Base-by-base conservation (phyloP, 2,888 invertebrate genomes). In the Odontothrips loti region DNA sequence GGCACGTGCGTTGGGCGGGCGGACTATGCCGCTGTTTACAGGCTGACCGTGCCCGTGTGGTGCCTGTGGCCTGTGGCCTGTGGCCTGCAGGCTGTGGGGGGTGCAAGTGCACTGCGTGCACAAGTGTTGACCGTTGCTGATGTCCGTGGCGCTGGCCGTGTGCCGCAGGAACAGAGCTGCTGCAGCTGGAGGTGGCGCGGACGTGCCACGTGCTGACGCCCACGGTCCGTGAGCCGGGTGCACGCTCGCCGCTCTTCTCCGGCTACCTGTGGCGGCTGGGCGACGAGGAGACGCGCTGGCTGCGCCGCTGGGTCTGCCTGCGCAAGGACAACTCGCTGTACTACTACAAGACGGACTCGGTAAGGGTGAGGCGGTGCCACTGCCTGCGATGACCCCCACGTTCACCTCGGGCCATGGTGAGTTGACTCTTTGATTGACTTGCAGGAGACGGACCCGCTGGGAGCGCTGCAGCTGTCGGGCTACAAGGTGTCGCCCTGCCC, bases 241-340 rank as follows among this genome's bases (percentile, higher is more conserved):
- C 90, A 17, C 88, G 88, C 80, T 84, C 84, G 29, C 86, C 86
- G 1, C 86, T 95, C 29, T 94, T 91, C 86, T 92, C 93, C 80
- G 94, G 95, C 0, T 94, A 94, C 86, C 88, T 95, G 23, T 94
- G 94, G 94, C 90, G 94, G 81, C 91, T 93, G 83, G 92, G 92
- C 15, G 90, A 0, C 90, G 89, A 83, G 89, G 84, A 84, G 79
- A 82, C 82, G 80, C 82, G 82, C 83, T 98, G 97, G 97, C 93
- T 95, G 80, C 90, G 95, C 81, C 90, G 98, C 84, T 98, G 96
- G 95, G 97, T 97, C 88, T 93, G 94, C 83, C 89, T 98, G 81
- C 94, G 96, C 85, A 92, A 94, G 81, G 97, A 98, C 89, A 95
- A 96, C 89, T 97, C 96, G 89, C 91, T 98, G 83, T 98, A 97